A percentile compares a stretch with the other conserved stretches of the same genome.
Conservation (phyloP, 2,113 vertebrate species). For the Argyrosomus japonicus region DNA sequence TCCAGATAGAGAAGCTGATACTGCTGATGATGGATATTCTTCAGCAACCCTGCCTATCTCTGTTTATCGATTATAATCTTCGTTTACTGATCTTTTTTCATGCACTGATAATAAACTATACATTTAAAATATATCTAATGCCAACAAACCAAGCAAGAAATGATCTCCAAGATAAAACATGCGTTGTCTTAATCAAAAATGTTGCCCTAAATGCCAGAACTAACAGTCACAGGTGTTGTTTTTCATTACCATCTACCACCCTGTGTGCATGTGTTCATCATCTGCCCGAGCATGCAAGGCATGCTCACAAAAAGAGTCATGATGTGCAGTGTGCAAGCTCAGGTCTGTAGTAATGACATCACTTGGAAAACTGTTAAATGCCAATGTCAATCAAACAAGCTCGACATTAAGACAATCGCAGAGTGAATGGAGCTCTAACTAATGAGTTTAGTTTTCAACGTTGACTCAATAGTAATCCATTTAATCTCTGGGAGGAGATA, state of each 20-base stretch:
- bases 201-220: conserved; percentile 1
- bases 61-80: not conserved
- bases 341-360: conserved; percentile 37
- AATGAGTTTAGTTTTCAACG: conserved; percentile 3
- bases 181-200: not conserved
- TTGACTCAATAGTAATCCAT: conserved; percentile 8
- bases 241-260: not conserved
- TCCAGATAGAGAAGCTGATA: conserved; percentile 34
- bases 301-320: not conserved
- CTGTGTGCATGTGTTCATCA: conserved; percentile 10
- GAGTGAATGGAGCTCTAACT: not conserved
- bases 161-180: not conserved
- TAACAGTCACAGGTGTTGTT: conserved; percentile 13
- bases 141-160: not conserved
- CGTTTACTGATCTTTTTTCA: not conserved
- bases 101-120: not conserved
- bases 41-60: conserved; percentile 9
- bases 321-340: conserved; percentile 36
- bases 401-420: conserved; percentile 5
- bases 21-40: conserved; percentile 38
- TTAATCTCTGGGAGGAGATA: conserved; percentile 24
- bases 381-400: not conserved
- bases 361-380: conserved; percentile 22
- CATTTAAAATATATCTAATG: not conserved
- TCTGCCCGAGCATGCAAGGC: conserved; percentile 10